Evolutionary conservation across 2,888 invertebrate genomes (phyloP).

Genomic region (Catocala sponsa): DNA sequence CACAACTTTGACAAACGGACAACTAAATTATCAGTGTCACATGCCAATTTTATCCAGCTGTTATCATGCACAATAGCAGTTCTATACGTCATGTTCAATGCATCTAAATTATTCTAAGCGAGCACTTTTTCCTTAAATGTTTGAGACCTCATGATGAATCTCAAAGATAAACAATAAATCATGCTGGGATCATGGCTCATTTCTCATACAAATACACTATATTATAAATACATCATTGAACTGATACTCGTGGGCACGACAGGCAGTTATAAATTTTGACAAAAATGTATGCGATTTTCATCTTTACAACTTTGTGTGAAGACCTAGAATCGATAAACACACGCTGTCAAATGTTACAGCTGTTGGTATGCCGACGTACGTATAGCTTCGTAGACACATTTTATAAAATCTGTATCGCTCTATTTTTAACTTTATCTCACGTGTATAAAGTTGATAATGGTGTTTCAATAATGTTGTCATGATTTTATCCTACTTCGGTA

Average conservation of each 20-base stretch:
- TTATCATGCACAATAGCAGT: neutral
- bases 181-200: slow-evolving; percentile 33
- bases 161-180: slow-evolving; percentile 35
- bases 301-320: slow-evolving; percentile 12
- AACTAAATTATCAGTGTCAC: no score
- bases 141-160: slow-evolving; percentile 9
- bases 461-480: slow-evolving; percentile 5
- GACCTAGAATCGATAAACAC: slow-evolving; percentile 24
- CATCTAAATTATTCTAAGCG: slow-evolving; percentile 2
- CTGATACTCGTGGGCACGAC: slow-evolving; percentile 35
- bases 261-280: slow-evolving; percentile 39
- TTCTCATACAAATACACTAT: slow-evolving; percentile 36
- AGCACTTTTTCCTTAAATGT: neutral
- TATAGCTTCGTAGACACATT: slow-evolving; percentile 38
- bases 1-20: no score
- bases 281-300: slow-evolving; percentile 18
- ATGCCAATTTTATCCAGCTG: neutral
- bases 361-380: slow-evolving; percentile 39
- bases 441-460: slow-evolving; percentile 35
- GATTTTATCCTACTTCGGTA: slow-evolving; percentile 33
- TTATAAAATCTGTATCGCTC: slow-evolving; percentile 16
- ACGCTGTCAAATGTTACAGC: slow-evolving; percentile 38
- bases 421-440: slow-evolving; percentile 27
- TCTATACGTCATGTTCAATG: neutral
- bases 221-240: slow-evolving; percentile 44